phyloP scores from a whole-genome alignment of 2,888 invertebrate genomes.

The Buathra laborator region DNA sequence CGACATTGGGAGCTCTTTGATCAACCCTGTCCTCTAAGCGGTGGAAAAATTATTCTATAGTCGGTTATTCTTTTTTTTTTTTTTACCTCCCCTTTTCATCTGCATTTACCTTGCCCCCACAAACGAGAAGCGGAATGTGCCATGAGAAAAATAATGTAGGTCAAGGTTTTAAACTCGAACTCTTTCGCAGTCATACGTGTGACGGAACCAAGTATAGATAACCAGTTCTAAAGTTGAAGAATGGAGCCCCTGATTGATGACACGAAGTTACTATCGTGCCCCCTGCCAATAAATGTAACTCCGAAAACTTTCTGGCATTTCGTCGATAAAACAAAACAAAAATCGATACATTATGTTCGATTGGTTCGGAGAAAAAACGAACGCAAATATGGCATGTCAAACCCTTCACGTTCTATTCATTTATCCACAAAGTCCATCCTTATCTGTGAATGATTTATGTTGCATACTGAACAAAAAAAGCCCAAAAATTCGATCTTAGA shows the following conservation, averaged over 20 bases:
- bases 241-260: not conserved
- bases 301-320: not conserved
- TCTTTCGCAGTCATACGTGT: not conserved
- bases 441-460: not conserved
- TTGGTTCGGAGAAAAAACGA: not conserved
- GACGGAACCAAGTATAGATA: not conserved
- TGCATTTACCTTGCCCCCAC: not conserved
- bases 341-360: not conserved
- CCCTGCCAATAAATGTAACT: not conserved
- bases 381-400: not conserved
- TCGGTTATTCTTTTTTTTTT: not conserved
- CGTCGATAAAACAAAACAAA: conserved; percentile 4
- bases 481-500: not conserved
- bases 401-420: not conserved
- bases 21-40: conserved; percentile 23
- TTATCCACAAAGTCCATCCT: not conserved
- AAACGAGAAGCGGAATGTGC: conserved; percentile 14
- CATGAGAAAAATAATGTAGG: conserved; percentile 33
- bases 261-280: not conserved
- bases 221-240: not conserved
- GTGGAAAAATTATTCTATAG: conserved; percentile 21
- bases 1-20: conserved; percentile 40
- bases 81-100: conserved; percentile 9
- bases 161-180: conserved; percentile 34
- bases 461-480: not conserved